phyloP scores from a whole-genome alignment of 2,797 vertebrate genomes.

The Natrix natrix region DNA sequence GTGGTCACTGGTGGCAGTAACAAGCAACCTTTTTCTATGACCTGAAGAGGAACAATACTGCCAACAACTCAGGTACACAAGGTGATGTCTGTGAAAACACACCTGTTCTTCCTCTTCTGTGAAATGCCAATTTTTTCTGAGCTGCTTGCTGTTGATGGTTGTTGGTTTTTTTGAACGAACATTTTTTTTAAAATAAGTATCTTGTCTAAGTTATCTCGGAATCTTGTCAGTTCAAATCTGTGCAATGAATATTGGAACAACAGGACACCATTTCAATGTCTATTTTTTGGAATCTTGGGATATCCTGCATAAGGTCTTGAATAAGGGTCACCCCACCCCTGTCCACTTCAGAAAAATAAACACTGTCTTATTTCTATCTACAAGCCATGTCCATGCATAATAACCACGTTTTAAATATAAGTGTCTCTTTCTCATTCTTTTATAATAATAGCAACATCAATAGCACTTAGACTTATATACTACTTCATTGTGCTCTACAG shows the following conservation, averaged over 20 bases:
- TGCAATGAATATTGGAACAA: not conserved
- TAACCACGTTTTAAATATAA: not conserved
- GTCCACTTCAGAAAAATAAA: not conserved
- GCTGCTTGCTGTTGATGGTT: not conserved
- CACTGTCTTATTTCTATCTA: not conserved
- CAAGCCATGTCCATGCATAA: not conserved
- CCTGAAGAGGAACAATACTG: not conserved
- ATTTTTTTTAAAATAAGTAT: not conserved
- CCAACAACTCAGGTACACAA: not conserved
- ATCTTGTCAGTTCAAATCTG: not conserved
- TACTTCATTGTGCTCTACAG: not conserved
- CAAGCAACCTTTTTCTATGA: not conserved
- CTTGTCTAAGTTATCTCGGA: not conserved
- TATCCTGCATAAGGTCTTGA: not conserved
- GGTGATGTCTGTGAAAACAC: not conserved
- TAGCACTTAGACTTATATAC: not conserved
- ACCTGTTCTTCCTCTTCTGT: not conserved
- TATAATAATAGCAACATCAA: not conserved
- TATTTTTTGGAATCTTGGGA: not conserved
- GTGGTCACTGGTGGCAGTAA: not conserved
- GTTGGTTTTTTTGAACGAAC: not conserved
- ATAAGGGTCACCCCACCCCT: not conserved
- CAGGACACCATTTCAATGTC: not conserved
- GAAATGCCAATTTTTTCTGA: not conserved
- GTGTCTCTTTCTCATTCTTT: not conserved